Conservation (phyloP, 1,140 invertebrate genomes). For the Cotesia typhae region DNA sequence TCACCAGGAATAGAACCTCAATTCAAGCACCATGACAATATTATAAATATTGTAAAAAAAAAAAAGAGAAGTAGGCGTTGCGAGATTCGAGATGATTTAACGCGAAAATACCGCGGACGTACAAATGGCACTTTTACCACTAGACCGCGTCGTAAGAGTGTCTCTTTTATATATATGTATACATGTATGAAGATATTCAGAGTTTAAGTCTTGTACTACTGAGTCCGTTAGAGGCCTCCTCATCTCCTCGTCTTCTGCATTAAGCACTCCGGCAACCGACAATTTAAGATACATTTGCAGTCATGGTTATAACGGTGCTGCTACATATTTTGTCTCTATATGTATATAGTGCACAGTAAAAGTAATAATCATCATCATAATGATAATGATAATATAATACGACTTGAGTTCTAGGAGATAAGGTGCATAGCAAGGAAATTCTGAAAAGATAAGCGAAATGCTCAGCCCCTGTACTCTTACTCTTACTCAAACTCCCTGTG, state of each 20-base stretch:
- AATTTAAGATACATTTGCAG: constrained; percentile 66
- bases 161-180: background rate
- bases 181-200: no score
- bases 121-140: constrained; percentile 25
- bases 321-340: no score
- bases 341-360: background rate
- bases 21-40: no score
- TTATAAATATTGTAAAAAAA: no score
- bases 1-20: background rate
- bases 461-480: background rate
- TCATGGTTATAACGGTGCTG: no score
- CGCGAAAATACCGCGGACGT: constrained; percentile 11
- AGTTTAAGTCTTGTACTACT: constrained; percentile 15
- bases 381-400: no score
- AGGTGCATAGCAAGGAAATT: constrained; percentile 26
- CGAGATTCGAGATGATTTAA: background rate
- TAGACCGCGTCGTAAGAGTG: constrained; percentile 13
- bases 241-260: constrained; percentile 55
- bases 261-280: constrained; percentile 63
- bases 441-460: constrained; percentile 26
- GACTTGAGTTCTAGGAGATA: background rate
- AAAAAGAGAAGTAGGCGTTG: background rate
- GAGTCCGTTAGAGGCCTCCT: constrained; percentile 31
- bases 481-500: background rate
- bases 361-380: no score